These are phyloP conservation scores for Pseudococcus viburni DNA, from an alignment of 2,888 invertebrate genomes.

Conservation along the genomic window DNA sequence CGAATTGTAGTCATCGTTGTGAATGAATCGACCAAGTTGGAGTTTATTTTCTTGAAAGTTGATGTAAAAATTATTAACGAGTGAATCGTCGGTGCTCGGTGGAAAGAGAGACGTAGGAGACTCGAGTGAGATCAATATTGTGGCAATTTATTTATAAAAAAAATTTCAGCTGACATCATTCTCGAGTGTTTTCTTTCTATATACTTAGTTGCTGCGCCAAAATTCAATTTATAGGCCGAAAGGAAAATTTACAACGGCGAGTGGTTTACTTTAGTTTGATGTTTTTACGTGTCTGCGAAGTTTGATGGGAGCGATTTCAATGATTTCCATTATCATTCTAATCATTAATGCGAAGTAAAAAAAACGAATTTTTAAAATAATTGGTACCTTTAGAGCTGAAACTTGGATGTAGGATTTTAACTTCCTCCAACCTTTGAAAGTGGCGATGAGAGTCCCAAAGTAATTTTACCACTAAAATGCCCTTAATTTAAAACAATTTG, in stretches of 20 bases:
- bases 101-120: not conserved
- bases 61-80: too few species aligned
- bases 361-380: not conserved
- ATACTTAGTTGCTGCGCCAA: not conserved
- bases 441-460: too few species aligned
- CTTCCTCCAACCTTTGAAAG: too few species aligned
- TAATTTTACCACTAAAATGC: too few species aligned
- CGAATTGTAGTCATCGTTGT: not conserved
- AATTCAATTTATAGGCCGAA: not conserved
- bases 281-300: not conserved
- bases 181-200: not conserved
- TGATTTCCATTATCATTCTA: not conserved
- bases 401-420: too few species aligned
- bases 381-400: too few species aligned
- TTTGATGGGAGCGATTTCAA: not conserved
- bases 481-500: too few species aligned
- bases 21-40: not conserved
- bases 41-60: too few species aligned
- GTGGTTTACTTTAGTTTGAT: not conserved
- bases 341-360: not conserved
- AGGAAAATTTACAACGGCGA: not conserved
- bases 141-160: constrained; percentile 13
- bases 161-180: not conserved
- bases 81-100: not conserved
- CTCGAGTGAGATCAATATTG: not conserved